Evolutionary conservation across 2,113 vertebrate genomes (phyloP).

Genomic region (Malaclemys terrapin): DNA sequence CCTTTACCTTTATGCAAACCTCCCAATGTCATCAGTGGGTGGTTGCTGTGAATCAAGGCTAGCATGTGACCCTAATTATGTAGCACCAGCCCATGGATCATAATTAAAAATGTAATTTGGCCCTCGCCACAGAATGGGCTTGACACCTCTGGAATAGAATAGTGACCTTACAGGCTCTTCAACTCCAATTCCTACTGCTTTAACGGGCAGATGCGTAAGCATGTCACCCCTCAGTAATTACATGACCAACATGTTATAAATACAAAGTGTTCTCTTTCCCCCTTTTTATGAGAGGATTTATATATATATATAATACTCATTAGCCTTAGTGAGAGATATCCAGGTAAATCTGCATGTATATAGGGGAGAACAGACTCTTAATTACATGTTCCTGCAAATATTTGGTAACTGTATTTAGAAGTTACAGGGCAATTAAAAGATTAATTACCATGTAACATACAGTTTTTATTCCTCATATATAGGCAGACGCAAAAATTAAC

Average conservation of each 20-base stretch:
- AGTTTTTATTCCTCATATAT: constrained; percentile 8
- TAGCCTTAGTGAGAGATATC: background rate
- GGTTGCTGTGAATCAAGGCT: background rate
- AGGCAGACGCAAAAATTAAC: background rate
- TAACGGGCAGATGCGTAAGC: background rate
- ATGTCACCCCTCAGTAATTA: constrained; percentile 22
- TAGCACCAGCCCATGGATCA: background rate
- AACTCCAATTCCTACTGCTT: constrained; percentile 20
- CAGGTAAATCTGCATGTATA: background rate
- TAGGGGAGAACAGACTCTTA: background rate
- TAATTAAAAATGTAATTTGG: constrained; percentile 25
- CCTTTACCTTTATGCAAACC: constrained; percentile 42
- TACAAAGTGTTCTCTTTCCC: background rate
- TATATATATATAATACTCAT: constrained; percentile 26
- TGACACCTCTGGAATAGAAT: constrained; percentile 1
- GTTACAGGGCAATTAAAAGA: background rate
- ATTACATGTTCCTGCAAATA: background rate
- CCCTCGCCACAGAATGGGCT: background rate
- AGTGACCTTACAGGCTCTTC: constrained; percentile 17
- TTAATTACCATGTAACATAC: background rate
- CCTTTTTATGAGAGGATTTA: background rate
- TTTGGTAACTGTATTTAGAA: background rate
- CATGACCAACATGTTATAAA: background rate
- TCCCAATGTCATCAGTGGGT: constrained; percentile 21
- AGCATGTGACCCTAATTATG: constrained; percentile 11